Conservation (phyloP, 1,140 invertebrate genomes). For the Leptestheria dahalacensis region DNA sequence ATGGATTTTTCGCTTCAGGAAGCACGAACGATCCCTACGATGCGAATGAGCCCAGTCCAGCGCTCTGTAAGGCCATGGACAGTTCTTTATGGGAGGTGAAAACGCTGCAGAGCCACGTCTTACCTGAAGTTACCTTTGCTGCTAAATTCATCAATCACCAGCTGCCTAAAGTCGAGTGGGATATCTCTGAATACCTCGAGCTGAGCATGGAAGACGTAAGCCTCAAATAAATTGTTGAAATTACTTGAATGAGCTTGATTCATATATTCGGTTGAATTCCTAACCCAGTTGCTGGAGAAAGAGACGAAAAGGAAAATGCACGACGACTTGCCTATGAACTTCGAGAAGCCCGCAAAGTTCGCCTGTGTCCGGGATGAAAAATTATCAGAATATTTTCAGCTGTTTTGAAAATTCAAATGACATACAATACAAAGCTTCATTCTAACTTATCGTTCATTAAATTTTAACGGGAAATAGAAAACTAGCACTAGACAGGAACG, state of each 20-base stretch:
- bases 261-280: background rate
- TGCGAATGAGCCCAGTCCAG: constrained; percentile 60
- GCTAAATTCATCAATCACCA: constrained; percentile 51
- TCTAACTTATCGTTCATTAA: too few species aligned
- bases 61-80: constrained; percentile 57
- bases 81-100: constrained; percentile 86
- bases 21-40: constrained; percentile 61
- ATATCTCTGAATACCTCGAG: constrained; percentile 44
- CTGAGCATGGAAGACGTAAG: constrained; percentile 38
- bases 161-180: constrained; percentile 47
- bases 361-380: constrained; percentile 11
- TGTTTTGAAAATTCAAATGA: background rate
- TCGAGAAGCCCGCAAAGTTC: constrained; percentile 29
- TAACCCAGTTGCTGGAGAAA: constrained; percentile 39
- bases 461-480: too few species aligned
- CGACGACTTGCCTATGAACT: constrained; percentile 43
- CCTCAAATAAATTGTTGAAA: constrained; percentile 11
- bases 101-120: constrained; percentile 52
- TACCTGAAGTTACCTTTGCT: constrained; percentile 47
- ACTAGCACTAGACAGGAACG: too few species aligned
- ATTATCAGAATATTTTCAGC: constrained; percentile 5
- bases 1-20: constrained; percentile 19
- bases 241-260: too few species aligned
- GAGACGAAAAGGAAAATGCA: constrained; percentile 40
- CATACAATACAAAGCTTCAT: too few species aligned